phyloP scores from a whole-genome alignment of 2,888 invertebrate species.

The Eutolmus rufibarbis region DNA sequence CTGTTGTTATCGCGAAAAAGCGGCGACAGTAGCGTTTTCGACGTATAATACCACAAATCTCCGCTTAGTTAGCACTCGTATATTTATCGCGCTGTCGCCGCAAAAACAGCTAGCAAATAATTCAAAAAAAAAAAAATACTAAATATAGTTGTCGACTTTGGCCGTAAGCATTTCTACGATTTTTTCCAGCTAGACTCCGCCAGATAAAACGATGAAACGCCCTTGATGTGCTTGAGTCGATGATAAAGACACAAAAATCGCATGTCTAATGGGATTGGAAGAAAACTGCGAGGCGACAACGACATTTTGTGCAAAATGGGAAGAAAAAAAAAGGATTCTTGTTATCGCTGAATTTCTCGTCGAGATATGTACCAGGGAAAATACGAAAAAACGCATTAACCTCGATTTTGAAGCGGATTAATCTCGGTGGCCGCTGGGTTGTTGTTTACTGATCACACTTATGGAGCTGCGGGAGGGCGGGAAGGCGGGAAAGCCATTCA shows the following conservation, averaged over 20 bases:
- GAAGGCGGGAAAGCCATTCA: neutral
- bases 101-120: neutral
- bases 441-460: neutral
- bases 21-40: neutral
- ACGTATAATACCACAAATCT: neutral
- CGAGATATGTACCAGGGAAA: neutral
- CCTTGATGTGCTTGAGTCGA: neutral
- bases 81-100: neutral
- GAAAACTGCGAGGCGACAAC: neutral
- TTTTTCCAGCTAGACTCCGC: neutral
- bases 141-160: neutral
- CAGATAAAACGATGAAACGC: neutral
- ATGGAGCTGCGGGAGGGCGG: neutral
- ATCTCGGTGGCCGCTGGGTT: neutral
- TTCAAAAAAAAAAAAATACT: neutral
- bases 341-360: neutral
- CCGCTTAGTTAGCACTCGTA: neutral
- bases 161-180: neutral
- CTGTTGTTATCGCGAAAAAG: neutral
- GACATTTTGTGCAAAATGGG: neutral
- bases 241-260: conserved; percentile 13
- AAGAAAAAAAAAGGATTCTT: neutral
- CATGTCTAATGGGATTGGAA: neutral
- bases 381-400: conserved; percentile 31
- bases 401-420: conserved; percentile 10